Conservation (phyloP, 2,113 vertebrate genomes). For the Heteronetta atricapilla region DNA sequence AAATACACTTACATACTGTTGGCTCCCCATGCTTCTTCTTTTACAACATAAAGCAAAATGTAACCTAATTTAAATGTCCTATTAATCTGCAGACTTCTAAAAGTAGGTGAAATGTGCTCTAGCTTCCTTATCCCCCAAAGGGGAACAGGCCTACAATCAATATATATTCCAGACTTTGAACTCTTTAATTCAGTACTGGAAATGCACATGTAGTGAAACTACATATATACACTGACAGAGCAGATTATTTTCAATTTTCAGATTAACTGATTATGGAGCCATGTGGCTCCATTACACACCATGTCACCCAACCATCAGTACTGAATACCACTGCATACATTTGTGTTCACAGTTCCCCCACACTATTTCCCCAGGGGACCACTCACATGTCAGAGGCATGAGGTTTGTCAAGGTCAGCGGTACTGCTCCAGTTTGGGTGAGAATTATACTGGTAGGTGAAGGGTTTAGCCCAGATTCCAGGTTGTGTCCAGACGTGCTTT, state of each 20-base stretch:
- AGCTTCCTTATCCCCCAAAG: background rate
- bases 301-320: background rate
- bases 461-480: background rate
- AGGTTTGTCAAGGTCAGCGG: background rate
- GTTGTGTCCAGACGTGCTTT: background rate
- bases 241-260: background rate
- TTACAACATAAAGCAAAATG: background rate
- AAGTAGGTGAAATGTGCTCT: background rate
- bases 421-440: background rate
- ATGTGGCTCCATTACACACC: background rate
- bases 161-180: background rate
- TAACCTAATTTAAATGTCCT: background rate
- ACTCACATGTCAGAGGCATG: background rate
- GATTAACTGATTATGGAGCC: background rate
- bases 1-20: background rate
- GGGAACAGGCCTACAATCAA: background rate
- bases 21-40: background rate
- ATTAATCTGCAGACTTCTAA: background rate
- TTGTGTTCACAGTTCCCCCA: background rate
- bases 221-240: background rate
- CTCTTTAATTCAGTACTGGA: background rate
- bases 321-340: background rate
- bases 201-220: background rate
- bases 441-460: background rate
- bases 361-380: background rate